Evolutionary conservation across 2,113 vertebrate genomes (phyloP).

Genomic region (Periophthalmodon schlosseri): DNA sequence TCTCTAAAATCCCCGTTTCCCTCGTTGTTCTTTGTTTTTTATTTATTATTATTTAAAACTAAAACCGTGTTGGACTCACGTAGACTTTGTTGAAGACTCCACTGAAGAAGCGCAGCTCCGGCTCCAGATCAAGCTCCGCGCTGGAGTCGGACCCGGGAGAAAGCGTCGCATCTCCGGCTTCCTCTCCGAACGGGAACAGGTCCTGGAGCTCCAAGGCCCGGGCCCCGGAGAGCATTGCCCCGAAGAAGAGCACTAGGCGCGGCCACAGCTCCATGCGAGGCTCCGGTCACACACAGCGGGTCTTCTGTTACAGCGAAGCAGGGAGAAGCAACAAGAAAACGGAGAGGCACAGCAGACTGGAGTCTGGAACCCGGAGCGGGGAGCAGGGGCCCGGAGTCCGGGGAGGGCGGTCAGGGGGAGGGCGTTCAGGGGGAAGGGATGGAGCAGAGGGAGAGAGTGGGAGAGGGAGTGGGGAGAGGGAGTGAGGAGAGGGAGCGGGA

Average conservation of each 20-base stretch:
- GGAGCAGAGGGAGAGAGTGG: no score
- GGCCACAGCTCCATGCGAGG: background rate
- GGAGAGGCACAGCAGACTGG: slow-evolving; percentile 7
- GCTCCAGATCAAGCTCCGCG: slow-evolving; percentile 11
- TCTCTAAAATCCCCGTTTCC: no score
- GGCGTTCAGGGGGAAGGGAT: background rate
- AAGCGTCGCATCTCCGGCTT: slow-evolving; percentile 53
- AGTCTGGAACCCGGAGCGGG: no score
- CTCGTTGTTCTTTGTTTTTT: no score
- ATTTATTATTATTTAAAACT: no score
- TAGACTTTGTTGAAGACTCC: slow-evolving; percentile 9
- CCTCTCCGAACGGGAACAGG: slow-evolving; percentile 54
- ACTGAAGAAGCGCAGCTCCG: slow-evolving; percentile 13
- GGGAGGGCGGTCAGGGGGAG: background rate
- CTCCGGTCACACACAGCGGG: background rate
- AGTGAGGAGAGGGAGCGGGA: no score
- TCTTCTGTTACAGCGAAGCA: background rate
- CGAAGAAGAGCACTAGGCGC: slow-evolving; percentile 20
- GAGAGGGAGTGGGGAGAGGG: no score
- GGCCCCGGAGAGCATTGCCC: background rate
- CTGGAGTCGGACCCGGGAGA: slow-evolving; percentile 35
- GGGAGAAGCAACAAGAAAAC: background rate
- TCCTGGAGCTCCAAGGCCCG: slow-evolving; percentile 43
- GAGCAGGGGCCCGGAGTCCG: background rate
- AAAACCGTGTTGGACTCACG: slow-evolving; percentile 26